Percentiles rank a stretch among this genome's conserved stretches.
Conservation (phyloP, 2,113 vertebrate genomes). For the western clawed frog (Xenopus tropicalis) region UCB_Xtro_10.0 CM004446.2:136096001-136096500, state of each 20-base stretch:
- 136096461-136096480: conserved; percentile 89
- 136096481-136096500: conserved; percentile 89
- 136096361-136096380: conserved; percentile 93
- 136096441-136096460: conserved; percentile 92
- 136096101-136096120: conserved; percentile 93
- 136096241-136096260: conserved; percentile 96
- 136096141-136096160: conserved; percentile 89
- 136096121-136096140: conserved; percentile 90
- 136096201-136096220: conserved; percentile 93
- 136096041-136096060: conserved; percentile 95
- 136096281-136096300: conserved; percentile 86
- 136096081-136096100: conserved; percentile 94
- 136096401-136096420: conserved; percentile 85
- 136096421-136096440: conserved; percentile 83
- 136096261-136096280: conserved; percentile 90
- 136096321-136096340: conserved; percentile 89
- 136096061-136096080: conserved; percentile 93
- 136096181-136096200: conserved; percentile 87
- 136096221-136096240: conserved; percentile 92
- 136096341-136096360: conserved; percentile 92
- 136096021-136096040: conserved; percentile 93
- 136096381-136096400: conserved; percentile 98
- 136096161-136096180: conserved; percentile 91
- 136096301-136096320: conserved; percentile 85
- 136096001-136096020: conserved; percentile 89